Evolutionary conservation across 92 coral and sea anemone genomes (phyloP), one percentile per base, ranked within the genome.

Genomic region (Bergia sp.): DNA sequence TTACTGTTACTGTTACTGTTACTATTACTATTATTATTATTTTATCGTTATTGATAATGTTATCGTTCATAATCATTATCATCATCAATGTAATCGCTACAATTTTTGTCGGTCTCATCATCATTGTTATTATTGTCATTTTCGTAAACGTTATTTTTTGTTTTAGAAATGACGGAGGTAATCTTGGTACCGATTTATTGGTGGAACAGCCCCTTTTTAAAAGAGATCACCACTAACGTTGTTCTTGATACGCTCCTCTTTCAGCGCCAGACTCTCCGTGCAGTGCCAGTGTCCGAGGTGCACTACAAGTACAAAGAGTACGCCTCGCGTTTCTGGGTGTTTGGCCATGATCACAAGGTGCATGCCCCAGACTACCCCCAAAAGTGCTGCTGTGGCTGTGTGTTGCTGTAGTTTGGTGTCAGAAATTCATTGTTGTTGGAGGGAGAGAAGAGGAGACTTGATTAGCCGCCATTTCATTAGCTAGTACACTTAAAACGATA

Each of bases 361-460:
- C 92, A 95, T 40, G 95, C 98, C 72, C 98, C 98, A 3, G 98
- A 95, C 95, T 95, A 95, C 94, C 98, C 98, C 57, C 98, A 93
- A 50, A 66, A 91, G 73, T 95, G 98, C 90, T 95, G 98, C 75
- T 93, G 98, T 89, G 96, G 98, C 5, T 95, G 95, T 86, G 77
- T 87, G 40, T 88, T 93, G 44, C 44, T 92, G 80, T 92, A 92
- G 77, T 57, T 55, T 29, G 73, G 72, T 16, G 15, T 50, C 38
- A 47, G 37, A 47, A 23, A 18, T 79, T 21, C 37, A 16, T 21
- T 61, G 3, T 61, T 16, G 7, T 61, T 12, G 69, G 4, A 57
- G 66, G 66, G 11, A 16, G 29, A 16, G n/a, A 13, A 16, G 69
- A 61, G 29, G 29, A 61, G 69, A 61, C 69, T 53, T 53, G 58